Evolutionary conservation across 2,797 vertebrate genomes (phyloP).

Genomic region (Epinephelus coioides): DNA sequence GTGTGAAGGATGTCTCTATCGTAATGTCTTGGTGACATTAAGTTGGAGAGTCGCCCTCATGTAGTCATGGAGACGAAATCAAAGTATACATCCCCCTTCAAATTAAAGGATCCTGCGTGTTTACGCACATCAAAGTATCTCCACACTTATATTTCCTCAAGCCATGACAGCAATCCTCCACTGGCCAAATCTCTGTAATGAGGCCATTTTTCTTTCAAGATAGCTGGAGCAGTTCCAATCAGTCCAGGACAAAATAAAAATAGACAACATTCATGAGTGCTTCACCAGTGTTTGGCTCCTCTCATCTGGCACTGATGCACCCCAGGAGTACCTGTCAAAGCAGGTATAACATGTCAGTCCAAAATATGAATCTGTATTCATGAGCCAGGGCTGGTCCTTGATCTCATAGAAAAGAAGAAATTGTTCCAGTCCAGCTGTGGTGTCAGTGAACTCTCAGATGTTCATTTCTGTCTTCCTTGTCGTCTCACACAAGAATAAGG

Average conservation of each 20-base stretch:
- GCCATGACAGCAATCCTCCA: constrained; percentile 32
- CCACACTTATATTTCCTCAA: constrained; percentile 45
- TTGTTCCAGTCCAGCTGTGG: constrained; percentile 7
- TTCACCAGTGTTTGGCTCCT: constrained; percentile 27
- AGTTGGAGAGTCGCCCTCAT: constrained; percentile 37
- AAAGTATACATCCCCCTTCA: constrained; percentile 28
- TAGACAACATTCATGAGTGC: constrained; percentile 6
- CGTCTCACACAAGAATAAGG: background rate
- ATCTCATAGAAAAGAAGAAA: constrained; percentile 14
- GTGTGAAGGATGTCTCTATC: constrained; percentile 33
- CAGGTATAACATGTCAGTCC: constrained; percentile 32
- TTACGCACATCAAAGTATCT: constrained; percentile 28
- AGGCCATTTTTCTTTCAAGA: constrained; percentile 45
- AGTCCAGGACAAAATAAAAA: constrained; percentile 21
- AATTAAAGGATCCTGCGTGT: constrained; percentile 15
- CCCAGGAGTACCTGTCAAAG: constrained; percentile 26
- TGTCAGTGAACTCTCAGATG: constrained; percentile 23
- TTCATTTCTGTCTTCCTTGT: background rate
- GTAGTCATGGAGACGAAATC: constrained; percentile 41
- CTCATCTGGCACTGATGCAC: constrained; percentile 26
- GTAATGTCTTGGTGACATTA: constrained; percentile 26
- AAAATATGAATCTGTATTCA: constrained; percentile 28
- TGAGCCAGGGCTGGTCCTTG: constrained; percentile 2
- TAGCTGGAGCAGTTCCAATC: constrained; percentile 20
- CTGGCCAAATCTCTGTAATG: constrained; percentile 29